Conservation (phyloP, 2,113 vertebrate genomes). For the Phocoena sinus region DNA sequence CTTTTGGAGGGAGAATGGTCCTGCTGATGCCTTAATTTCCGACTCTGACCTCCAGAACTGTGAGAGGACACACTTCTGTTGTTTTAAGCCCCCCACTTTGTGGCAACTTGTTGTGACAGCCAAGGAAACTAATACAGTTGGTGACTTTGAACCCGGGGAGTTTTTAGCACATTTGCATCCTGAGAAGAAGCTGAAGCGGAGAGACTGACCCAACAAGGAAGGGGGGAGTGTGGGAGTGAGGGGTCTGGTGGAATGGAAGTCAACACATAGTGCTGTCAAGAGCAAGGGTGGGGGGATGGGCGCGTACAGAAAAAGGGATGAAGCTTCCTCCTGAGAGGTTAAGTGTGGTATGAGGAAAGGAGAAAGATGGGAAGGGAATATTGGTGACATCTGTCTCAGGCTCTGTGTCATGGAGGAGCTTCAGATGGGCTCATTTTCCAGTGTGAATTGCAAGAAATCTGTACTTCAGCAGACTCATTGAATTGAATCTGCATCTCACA, state of each 20-base stretch:
- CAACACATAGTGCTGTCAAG: no score
- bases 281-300: background rate
- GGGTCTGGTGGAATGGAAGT: background rate
- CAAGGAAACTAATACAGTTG: background rate
- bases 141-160: background rate
- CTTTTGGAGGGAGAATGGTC: accelerated
- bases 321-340: background rate
- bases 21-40: background rate
- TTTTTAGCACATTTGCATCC: background rate
- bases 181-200: background rate
- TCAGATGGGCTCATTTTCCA: background rate
- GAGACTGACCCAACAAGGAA: background rate
- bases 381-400: background rate
- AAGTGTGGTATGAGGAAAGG: no score
- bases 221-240: background rate
- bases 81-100: background rate
- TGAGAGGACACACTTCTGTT: background rate
- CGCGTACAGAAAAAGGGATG: background rate
- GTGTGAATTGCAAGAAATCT: background rate
- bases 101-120: no score
- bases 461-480: background rate
- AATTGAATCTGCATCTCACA: background rate
- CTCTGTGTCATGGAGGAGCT: background rate
- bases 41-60: background rate
- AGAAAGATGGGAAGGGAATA: no score